These are phyloP conservation scores for Meteorus colon DNA, from an alignment of 2,888 invertebrate species.

Conservation along the genomic window DNA sequence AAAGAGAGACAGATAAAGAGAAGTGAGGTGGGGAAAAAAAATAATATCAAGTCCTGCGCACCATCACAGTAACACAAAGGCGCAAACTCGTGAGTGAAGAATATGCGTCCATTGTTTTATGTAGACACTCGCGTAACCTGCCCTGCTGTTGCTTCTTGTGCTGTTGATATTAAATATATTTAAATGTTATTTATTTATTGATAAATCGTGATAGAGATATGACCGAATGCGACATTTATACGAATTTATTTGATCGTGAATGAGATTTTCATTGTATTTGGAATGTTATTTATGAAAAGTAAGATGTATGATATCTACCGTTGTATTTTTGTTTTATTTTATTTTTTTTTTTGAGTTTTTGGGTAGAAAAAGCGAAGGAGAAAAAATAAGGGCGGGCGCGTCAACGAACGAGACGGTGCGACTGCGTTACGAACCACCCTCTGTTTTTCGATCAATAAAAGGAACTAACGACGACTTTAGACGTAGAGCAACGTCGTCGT, in stretches of 20 bases:
- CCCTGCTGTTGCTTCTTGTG: not conserved
- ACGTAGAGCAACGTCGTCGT: not conserved
- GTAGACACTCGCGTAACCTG: not conserved
- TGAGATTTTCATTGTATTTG: no score
- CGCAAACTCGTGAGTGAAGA: not conserved
- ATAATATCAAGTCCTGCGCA: slow-evolving; percentile 6
- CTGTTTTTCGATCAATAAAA: slow-evolving; percentile 49
- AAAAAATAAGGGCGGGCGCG: not conserved
- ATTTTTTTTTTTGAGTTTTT: not conserved
- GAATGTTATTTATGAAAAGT: not conserved
- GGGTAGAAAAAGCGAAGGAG: not conserved
- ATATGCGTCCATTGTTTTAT: not conserved
- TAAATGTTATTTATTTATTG: not conserved
- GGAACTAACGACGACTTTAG: not conserved
- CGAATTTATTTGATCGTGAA: no score
- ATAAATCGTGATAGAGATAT: not conserved
- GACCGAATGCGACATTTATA: no score
- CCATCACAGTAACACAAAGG: not conserved
- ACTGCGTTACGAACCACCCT: slow-evolving; percentile 47
- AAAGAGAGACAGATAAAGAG: not conserved
- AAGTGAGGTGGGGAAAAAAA: not conserved
- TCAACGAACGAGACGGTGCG: slow-evolving; percentile 32
- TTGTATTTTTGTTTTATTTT: not conserved
- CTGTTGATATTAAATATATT: not conserved
- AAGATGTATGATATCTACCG: not conserved